These are phyloP conservation scores for Gracilinanus agilis DNA, from an alignment of 2,113 vertebrate species.

Conservation along the genomic window DNA sequence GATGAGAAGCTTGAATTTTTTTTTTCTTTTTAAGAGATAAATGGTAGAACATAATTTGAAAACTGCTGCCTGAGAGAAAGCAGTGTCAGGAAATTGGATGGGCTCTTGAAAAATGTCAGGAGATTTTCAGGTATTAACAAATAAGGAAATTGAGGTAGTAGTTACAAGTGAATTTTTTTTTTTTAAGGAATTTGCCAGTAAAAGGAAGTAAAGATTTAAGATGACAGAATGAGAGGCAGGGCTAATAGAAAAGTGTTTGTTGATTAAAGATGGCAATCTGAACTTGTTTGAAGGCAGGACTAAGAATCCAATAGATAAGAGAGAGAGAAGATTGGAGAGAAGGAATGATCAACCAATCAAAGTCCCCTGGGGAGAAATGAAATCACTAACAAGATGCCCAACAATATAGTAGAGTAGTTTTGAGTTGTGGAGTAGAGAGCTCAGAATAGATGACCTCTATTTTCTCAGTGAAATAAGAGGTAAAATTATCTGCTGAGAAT, in stretches of 20 bases:
- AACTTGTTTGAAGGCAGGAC: not conserved
- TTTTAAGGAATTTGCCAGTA: not conserved
- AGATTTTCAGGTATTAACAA: not conserved
- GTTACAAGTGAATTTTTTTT: not conserved
- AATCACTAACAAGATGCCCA: not conserved
- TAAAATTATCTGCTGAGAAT: not conserved
- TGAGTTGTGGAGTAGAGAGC: not conserved
- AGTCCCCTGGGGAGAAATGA: not conserved
- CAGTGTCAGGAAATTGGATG: not conserved
- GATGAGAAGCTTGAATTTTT: not conserved
- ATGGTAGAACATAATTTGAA: not conserved
- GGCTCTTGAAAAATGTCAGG: not conserved
- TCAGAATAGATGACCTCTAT: not conserved
- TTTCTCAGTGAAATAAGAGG: not conserved
- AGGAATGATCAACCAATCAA: not conserved
- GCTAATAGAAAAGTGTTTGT: not conserved
- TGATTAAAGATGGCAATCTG: not conserved
- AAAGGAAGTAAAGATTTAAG: not conserved
- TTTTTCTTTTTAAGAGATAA: not conserved
- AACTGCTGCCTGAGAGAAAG: not conserved
- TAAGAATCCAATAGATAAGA: not conserved
- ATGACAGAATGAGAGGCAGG: not conserved
- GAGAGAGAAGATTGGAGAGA: not conserved
- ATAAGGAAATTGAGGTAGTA: not conserved
- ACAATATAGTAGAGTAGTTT: not conserved